phyloP scores from a whole-genome alignment of 2,888 invertebrate species.

The Rhyacophila evoluta region DNA sequence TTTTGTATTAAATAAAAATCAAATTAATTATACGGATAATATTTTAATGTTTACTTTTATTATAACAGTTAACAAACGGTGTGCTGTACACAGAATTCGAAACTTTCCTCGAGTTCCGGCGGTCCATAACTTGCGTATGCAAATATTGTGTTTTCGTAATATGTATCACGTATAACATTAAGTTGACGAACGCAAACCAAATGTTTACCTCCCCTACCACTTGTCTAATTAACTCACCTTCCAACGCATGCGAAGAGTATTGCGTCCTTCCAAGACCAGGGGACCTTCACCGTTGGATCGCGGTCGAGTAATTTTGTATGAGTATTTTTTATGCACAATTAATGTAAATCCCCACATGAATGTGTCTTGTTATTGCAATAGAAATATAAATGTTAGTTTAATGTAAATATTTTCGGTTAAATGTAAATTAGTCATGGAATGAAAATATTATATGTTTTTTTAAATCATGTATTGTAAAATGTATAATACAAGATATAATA shows the following conservation, averaged over 20 bases:
- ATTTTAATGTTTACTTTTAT: too few species aligned
- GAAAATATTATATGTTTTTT: too few species aligned
- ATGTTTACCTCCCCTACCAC: slow-evolving; percentile 23
- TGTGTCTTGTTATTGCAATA: too few species aligned
- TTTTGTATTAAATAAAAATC: too few species aligned
- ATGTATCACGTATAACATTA: slow-evolving; percentile 12
- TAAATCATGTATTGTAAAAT: too few species aligned
- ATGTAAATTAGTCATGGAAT: too few species aligned
- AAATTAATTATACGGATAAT: too few species aligned
- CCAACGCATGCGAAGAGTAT: slow-evolving; percentile 39
- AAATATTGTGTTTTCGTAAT: slow-evolving; percentile 14
- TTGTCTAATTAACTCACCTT: slow-evolving; percentile 38
- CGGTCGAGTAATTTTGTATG: background rate
- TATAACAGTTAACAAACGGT: background rate
- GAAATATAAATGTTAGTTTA: too few species aligned
- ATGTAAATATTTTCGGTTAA: too few species aligned
- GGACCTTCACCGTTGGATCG: slow-evolving; percentile 19
- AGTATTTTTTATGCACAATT: too few species aligned
- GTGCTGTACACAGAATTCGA: background rate
- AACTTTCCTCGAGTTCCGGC: background rate
- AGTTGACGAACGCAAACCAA: slow-evolving; percentile 22
- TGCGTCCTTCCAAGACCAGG: slow-evolving; percentile 11
- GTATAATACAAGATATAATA: too few species aligned
- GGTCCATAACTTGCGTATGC: background rate
- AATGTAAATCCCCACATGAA: too few species aligned